Conservation (phyloP, 2,113 vertebrate species). For the Ginglymostoma cirratum region DNA sequence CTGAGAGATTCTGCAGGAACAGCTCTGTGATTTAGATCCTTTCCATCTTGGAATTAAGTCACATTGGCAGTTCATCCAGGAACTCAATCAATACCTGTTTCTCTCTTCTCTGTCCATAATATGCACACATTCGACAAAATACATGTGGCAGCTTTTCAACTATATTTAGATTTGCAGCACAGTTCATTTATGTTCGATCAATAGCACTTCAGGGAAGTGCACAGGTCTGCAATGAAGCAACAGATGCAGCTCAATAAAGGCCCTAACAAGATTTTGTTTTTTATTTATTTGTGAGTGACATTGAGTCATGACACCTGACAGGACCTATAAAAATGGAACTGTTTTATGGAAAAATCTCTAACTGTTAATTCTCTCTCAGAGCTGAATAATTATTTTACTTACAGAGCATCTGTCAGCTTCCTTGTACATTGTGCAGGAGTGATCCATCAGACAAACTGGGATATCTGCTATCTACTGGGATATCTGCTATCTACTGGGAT, state of each 20-base stretch:
- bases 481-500: no score
- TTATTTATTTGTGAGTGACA: conserved; percentile 30
- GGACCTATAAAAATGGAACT: not conserved
- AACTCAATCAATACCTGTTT: not conserved
- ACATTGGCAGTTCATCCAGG: not conserved
- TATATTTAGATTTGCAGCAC: conserved; percentile 14
- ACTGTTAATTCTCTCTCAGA: not conserved
- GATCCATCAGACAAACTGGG: not conserved
- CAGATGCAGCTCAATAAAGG: conserved; percentile 13
- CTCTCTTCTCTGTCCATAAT: not conserved
- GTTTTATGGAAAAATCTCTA: conserved; percentile 16
- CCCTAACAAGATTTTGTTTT: not conserved
- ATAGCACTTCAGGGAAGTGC: conserved; percentile 28
- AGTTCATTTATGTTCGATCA: not conserved
- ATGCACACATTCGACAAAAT: not conserved
- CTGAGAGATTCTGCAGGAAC: not conserved
- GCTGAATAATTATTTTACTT: not conserved
- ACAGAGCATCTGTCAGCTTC: not conserved
- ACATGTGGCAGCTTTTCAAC: not conserved
- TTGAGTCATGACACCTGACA: conserved; percentile 34
- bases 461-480: no score
- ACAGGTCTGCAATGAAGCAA: not conserved
- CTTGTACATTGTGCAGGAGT: not conserved
- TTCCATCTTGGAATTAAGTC: not conserved
- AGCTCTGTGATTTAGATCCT: not conserved